phyloP scores from a whole-genome alignment of 2,113 vertebrate species.

The Xenus cinereus region DNA sequence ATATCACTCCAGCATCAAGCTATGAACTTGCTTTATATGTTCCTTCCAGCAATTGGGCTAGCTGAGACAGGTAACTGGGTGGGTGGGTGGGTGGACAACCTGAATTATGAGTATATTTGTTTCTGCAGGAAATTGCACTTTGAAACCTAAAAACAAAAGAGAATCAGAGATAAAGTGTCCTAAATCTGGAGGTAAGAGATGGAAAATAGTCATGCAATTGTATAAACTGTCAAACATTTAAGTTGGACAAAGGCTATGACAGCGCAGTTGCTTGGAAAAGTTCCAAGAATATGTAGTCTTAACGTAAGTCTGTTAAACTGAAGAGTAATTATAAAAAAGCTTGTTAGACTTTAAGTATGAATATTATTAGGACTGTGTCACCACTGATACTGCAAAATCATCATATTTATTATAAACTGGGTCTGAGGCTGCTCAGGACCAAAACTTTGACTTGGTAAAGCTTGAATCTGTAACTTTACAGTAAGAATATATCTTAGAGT shows the following conservation, averaged over 20 bases:
- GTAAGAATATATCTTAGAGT: not conserved
- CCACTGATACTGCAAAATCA: not conserved
- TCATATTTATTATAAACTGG: not conserved
- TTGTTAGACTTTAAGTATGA: not conserved
- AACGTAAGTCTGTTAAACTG: constrained; percentile 13
- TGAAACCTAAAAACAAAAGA: constrained; percentile 33
- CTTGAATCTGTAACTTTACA: not conserved
- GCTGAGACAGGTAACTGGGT: constrained; percentile 64
- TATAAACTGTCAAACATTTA: not conserved
- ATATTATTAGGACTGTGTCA: not conserved
- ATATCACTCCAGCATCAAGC: constrained; percentile 28
- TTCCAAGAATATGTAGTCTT: constrained; percentile 45
- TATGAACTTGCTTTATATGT: constrained; percentile 52
- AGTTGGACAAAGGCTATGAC: not conserved
- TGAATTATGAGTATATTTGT: constrained; percentile 1
- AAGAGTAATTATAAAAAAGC: constrained; percentile 12
- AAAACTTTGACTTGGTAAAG: not conserved
- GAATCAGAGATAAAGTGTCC: not conserved
- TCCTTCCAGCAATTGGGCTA: constrained; percentile 66
- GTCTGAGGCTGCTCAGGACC: not conserved
- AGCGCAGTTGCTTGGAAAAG: constrained; percentile 45
- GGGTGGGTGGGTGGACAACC: constrained; percentile 34
- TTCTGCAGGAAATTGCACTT: constrained; percentile 49
- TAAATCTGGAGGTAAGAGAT: not conserved
- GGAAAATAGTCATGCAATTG: not conserved